Evolutionary conservation across 2,113 vertebrate genomes (phyloP).

Genomic region (Acinonyx jubatus): DNA sequence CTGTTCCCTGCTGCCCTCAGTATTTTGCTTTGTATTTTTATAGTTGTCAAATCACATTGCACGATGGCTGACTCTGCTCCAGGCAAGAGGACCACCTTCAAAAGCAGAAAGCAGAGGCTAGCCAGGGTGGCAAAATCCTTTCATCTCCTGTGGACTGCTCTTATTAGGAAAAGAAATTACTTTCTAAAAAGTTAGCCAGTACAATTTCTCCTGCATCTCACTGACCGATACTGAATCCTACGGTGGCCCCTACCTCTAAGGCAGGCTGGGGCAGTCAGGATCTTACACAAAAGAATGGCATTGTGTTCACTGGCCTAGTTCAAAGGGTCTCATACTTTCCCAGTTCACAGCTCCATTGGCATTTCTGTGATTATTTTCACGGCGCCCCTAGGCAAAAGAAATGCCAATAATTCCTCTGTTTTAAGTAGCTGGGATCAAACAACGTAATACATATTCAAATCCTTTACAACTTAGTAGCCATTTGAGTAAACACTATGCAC

Average conservation of each 20-base stretch:
- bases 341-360: not conserved
- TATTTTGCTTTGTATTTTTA: constrained; percentile 41
- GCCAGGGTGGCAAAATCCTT: constrained; percentile 35
- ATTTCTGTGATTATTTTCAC: constrained; percentile 3
- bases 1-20: not conserved
- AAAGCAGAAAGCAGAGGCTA: constrained; percentile 25
- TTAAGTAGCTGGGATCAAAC: not conserved
- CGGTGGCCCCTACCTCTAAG: not conserved
- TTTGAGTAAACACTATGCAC: not conserved
- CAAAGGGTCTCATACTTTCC: not conserved
- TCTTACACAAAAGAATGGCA: not conserved
- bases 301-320: constrained; percentile 11
- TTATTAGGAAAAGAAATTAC: constrained; percentile 65
- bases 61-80: constrained; percentile 20
- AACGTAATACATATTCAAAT: not conserved
- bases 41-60: constrained; percentile 45
- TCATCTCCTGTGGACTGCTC: constrained; percentile 60
- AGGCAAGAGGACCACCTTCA: constrained; percentile 61
- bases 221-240: not conserved
- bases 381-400: constrained; percentile 34
- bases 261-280: not conserved
- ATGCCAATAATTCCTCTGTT: not conserved
- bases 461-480: not conserved
- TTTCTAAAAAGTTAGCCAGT: constrained; percentile 6
- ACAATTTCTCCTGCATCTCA: constrained; percentile 32